Conservation (phyloP, 2,797 vertebrate genomes). For the Falco columbarius region DNA sequence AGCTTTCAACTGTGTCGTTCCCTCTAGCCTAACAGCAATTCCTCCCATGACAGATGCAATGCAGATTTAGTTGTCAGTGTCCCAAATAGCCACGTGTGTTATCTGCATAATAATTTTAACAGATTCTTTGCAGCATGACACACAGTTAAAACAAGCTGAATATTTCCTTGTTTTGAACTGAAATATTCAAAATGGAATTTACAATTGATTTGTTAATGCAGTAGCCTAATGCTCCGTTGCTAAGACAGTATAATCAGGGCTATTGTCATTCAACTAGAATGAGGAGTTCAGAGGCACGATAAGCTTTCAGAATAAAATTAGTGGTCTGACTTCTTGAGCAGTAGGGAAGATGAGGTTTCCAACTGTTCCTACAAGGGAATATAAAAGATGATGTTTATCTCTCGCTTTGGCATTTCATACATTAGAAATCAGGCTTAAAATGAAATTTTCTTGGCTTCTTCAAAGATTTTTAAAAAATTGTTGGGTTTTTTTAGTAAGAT, state of each 20-base stretch:
- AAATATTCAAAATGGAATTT: background rate
- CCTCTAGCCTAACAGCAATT: background rate
- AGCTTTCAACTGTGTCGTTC: background rate
- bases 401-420: background rate
- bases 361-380: background rate
- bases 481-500: background rate
- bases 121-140: background rate
- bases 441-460: background rate
- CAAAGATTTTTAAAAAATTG: background rate
- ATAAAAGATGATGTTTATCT: background rate
- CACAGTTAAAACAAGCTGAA: background rate
- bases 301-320: constrained; percentile 12
- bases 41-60: background rate
- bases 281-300: background rate
- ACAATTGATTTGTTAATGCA: background rate
- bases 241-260: background rate
- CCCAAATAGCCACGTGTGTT: background rate
- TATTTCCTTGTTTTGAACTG: constrained; percentile 20
- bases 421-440: background rate
- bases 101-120: background rate
- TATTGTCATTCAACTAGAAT: background rate
- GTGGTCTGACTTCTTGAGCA: background rate
- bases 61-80: background rate
- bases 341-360: constrained; percentile 27
- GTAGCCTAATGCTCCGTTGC: background rate